Percentiles rank a stretch among this genome's conserved stretches.
These are phyloP conservation scores for Phocoena sinus DNA, from an alignment of 2,113 vertebrate species.

Conservation along the genomic window DNA sequence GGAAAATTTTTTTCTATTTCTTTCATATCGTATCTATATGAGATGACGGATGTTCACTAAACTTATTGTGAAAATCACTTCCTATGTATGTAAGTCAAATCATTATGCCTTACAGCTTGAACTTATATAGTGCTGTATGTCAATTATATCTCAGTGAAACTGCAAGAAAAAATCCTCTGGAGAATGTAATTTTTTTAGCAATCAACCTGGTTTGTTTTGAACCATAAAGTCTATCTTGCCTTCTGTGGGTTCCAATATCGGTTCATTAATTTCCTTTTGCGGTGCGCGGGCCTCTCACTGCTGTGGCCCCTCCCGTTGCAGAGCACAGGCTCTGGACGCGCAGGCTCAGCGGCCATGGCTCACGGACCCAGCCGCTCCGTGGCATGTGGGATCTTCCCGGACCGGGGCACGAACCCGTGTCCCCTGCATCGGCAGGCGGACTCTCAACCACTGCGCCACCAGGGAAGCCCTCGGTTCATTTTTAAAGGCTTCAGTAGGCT, in stretches of 20 bases:
- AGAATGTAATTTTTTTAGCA: not conserved
- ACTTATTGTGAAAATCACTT: not conserved
- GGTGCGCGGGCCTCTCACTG: too few relatives aligned
- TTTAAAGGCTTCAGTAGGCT: not conserved
- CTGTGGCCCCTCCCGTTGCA: too few relatives aligned
- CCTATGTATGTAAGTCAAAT: not conserved
- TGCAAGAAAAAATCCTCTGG: not conserved
- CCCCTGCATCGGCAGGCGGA: too few relatives aligned
- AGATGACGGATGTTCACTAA: not conserved
- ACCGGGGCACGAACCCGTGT: too few relatives aligned
- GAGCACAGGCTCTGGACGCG: too few relatives aligned
- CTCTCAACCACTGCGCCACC: too few relatives aligned
- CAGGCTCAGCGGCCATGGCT: too few relatives aligned
- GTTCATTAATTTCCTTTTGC: not conserved
- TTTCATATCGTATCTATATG: not conserved
- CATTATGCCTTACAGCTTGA: not conserved
- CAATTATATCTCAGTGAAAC: not conserved
- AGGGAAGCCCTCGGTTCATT: not conserved
- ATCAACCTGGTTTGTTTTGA: not conserved
- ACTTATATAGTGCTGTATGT: not conserved
- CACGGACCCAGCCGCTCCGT: too few relatives aligned
- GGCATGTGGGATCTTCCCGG: too few relatives aligned
- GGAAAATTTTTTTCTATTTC: not conserved
- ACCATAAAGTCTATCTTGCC: not conserved
- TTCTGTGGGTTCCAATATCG: not conserved